phyloP scores from a whole-genome alignment of 2,113 vertebrate species.

The Apaloderma vittatum region DNA sequence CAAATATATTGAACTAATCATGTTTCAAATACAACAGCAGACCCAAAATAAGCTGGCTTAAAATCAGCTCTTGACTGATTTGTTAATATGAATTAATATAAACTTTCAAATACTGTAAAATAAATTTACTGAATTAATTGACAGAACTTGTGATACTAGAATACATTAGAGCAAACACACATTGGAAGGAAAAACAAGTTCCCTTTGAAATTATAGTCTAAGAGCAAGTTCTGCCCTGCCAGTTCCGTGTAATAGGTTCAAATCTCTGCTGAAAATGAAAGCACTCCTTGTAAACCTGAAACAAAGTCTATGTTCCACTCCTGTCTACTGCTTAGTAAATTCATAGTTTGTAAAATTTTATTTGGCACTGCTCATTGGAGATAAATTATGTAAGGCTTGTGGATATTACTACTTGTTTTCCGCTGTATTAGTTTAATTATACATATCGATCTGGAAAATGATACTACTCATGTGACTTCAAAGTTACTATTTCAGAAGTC shows the following conservation, averaged over 20 bases:
- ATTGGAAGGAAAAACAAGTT: background rate
- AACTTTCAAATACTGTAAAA: background rate
- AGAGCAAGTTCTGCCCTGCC: background rate
- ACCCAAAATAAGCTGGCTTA: background rate
- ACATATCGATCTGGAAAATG: background rate
- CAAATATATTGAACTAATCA: background rate
- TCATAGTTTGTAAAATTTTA: background rate
- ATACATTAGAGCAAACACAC: background rate
- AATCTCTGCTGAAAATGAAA: background rate
- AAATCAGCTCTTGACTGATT: background rate
- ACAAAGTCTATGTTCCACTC: background rate
- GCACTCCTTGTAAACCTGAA: background rate
- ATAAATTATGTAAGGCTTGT: background rate
- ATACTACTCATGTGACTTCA: rapidly evolving
- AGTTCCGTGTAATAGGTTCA: background rate
- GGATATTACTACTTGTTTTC: background rate
- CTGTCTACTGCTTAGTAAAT: background rate
- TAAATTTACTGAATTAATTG: background rate
- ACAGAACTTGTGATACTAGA: background rate
- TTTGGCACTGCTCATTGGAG: background rate
- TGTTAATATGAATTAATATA: background rate
- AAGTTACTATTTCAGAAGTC: background rate
- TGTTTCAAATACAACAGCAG: background rate
- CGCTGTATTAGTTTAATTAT: background rate
- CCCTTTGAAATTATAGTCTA: background rate